Conservation (phyloP, 2,797 vertebrate species). For the Coregonus ussuriensis region DNA sequence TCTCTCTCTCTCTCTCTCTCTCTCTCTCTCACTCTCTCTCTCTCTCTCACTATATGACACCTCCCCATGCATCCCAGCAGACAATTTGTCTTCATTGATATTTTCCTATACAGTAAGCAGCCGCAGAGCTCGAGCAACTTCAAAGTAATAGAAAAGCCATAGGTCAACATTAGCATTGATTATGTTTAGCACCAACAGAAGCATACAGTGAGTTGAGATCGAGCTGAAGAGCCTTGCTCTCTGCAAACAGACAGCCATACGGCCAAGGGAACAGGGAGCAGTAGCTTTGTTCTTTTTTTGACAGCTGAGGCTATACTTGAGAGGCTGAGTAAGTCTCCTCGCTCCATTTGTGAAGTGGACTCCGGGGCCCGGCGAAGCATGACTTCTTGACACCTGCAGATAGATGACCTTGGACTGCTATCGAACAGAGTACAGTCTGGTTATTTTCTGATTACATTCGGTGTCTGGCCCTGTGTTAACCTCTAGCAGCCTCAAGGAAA, state of each 20-base stretch:
- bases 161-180: neutral
- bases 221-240: neutral
- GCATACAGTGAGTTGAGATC: no score
- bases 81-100: slow-evolving; percentile 38
- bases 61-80: slow-evolving; percentile 10
- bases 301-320: neutral
- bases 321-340: neutral
- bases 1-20: no score
- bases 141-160: slow-evolving; percentile 18
- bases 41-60: neutral
- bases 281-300: no score
- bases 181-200: neutral
- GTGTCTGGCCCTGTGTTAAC: neutral
- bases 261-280: neutral
- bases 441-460: neutral
- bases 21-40: neutral
- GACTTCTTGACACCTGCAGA: neutral
- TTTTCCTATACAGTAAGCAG: slow-evolving; percentile 16
- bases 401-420: no score
- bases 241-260: neutral
- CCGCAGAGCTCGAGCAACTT: neutral
- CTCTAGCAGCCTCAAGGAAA: slow-evolving; percentile 9
- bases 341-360: neutral
- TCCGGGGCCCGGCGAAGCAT: neutral
- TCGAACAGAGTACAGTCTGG: neutral